phyloP scores from a whole-genome alignment of 2,113 vertebrate species.

The Archocentrus centrarchus region DNA sequence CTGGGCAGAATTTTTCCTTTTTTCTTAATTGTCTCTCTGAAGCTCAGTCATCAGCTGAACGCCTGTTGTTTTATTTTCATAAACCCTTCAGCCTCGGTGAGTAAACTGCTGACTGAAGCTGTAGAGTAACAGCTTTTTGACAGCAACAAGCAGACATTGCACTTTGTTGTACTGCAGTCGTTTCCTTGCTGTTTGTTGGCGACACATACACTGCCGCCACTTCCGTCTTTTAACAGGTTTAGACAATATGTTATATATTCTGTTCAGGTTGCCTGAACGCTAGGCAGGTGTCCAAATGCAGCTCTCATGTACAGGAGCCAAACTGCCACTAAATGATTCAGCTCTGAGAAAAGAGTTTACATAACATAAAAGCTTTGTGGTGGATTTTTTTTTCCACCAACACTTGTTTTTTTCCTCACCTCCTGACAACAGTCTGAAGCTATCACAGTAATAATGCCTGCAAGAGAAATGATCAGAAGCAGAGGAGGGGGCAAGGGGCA shows the following conservation, averaged over 20 bases:
- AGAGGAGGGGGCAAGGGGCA: neutral
- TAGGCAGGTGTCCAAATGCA: slow-evolving; percentile 34
- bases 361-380: neutral
- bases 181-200: slow-evolving; percentile 11
- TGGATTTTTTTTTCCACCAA: neutral
- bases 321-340: neutral
- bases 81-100: neutral
- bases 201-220: slow-evolving; percentile 22
- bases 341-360: neutral
- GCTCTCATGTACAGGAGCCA: slow-evolving; percentile 1
- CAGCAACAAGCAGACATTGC: neutral
- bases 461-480: neutral
- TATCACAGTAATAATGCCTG: neutral
- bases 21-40: neutral
- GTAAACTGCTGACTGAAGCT: slow-evolving; percentile 12
- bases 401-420: neutral
- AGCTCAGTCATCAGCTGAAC: neutral
- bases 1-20: neutral
- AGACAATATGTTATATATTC: slow-evolving; percentile 42
- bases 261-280: slow-evolving; percentile 18
- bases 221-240: slow-evolving; percentile 36
- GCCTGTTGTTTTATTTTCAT: neutral
- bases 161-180: slow-evolving; percentile 3
- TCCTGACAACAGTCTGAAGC: neutral
- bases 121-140: neutral